These are phyloP conservation scores for Myiotriccus ornatus DNA, from an alignment of 2,797 vertebrate genomes.

Conservation along the genomic window DNA sequence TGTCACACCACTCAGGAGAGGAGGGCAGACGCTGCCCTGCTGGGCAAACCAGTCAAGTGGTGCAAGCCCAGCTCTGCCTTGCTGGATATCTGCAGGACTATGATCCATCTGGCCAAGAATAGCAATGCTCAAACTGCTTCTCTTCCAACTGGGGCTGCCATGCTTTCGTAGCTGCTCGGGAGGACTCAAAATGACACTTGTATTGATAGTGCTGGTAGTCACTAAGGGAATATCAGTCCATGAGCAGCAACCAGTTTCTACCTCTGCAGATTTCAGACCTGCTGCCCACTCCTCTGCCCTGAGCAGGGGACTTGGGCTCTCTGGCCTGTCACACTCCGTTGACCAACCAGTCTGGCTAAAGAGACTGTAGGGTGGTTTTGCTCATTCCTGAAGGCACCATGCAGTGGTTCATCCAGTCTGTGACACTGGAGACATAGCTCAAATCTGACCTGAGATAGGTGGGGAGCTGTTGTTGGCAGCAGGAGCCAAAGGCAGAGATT, in stretches of 20 bases:
- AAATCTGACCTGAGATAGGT: background rate
- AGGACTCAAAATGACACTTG: background rate
- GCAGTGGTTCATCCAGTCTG: fast-evolving
- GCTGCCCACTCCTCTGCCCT: background rate
- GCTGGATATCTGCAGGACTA: background rate
- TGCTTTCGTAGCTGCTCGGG: background rate
- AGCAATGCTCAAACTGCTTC: fast-evolving
- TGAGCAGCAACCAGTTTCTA: background rate
- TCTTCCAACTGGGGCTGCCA: background rate
- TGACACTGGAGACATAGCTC: background rate
- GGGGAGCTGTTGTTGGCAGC: background rate
- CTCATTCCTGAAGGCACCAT: background rate
- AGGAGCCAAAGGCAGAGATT: background rate
- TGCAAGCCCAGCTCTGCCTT: background rate
- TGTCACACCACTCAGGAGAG: background rate
- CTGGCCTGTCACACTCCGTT: background rate
- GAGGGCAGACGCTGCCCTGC: background rate
- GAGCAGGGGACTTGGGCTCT: background rate
- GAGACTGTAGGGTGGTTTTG: background rate
- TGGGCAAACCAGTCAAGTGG: fast-evolving
- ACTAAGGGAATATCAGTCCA: background rate
- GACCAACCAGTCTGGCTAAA: background rate
- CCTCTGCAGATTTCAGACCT: background rate
- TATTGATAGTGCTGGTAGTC: background rate
- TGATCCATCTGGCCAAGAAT: background rate